A percentile compares a stretch with the other conserved stretches of the same genome.
These are phyloP conservation scores for Criorhina ranunculi DNA, from an alignment of 2,888 invertebrate genomes.

Conservation along the genomic window DNA sequence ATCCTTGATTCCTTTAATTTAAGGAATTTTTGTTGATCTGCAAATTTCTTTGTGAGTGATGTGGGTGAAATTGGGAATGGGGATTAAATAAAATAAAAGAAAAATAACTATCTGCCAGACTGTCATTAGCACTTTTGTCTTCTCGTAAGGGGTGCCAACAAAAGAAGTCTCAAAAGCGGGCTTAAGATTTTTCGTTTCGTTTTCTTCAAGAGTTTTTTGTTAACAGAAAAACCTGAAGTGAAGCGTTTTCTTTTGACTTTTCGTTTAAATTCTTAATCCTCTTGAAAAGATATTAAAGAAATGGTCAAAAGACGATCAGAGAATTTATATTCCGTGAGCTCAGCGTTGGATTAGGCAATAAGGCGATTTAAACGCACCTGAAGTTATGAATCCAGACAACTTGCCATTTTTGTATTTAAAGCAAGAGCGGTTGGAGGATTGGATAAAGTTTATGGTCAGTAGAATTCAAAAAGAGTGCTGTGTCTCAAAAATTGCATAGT, in stretches of 20 bases:
- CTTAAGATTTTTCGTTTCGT: background rate
- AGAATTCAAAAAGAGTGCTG: too few relatives aligned
- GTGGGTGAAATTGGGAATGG: background rate
- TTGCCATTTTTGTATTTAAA: too few relatives aligned
- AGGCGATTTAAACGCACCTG: too few relatives aligned
- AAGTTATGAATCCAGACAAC: too few relatives aligned
- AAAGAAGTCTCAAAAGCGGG: conserved; percentile 17
- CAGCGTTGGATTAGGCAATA: too few relatives aligned
- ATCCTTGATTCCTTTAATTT: conserved; percentile 48
- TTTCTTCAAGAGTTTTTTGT: background rate
- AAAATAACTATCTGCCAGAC: conserved; percentile 46
- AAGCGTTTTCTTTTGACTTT: conserved; percentile 13
- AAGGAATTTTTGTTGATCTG: conserved; percentile 55
- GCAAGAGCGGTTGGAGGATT: too few relatives aligned
- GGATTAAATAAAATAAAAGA: background rate
- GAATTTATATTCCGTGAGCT: background rate
- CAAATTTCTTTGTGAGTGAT: conserved; percentile 42
- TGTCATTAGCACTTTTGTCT: conserved; percentile 64
- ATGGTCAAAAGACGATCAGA: background rate
- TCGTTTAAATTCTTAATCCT: background rate
- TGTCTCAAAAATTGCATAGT: too few relatives aligned
- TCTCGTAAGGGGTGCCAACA: conserved; percentile 18
- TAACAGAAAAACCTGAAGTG: conserved; percentile 16
- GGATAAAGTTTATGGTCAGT: too few relatives aligned
- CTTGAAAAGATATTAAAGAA: background rate